A percentile compares a stretch with the other conserved stretches of the same genome.
Evolutionary conservation across 2,797 vertebrate genomes (phyloP).

Genomic region (Loris lydekkerianus): DNA sequence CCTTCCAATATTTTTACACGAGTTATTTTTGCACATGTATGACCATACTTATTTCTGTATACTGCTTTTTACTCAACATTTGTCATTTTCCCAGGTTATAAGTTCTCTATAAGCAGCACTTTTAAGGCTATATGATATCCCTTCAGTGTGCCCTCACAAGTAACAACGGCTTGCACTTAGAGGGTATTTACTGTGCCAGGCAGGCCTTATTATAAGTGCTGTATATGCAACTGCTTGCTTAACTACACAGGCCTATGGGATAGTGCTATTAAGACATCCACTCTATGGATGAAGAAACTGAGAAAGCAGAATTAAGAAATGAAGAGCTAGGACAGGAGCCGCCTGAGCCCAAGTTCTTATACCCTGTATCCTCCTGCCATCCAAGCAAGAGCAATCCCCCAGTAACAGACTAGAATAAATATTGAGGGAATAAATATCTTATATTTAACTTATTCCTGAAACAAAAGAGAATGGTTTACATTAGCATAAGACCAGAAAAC

Average conservation of each 20-base stretch:
- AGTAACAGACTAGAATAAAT: constrained; percentile 37
- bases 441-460: constrained; percentile 8
- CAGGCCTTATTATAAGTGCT: neutral
- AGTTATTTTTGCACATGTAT: neutral
- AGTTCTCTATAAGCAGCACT: neutral
- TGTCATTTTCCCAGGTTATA: neutral
- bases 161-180: neutral
- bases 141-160: neutral
- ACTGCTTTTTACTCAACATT: neutral
- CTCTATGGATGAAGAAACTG: neutral
- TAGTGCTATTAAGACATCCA: neutral
- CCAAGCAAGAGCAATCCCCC: neutral
- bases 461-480: neutral
- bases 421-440: neutral
- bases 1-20: constrained; percentile 28
- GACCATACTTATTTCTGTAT: neutral
- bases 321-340: neutral
- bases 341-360: neutral
- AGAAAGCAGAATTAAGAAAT: neutral
- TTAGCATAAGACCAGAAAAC: neutral
- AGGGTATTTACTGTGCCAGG: neutral
- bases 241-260: neutral
- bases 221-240: neutral
- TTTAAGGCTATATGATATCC: neutral
- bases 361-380: neutral